phyloP scores from a whole-genome alignment of 2,113 vertebrate species.

The Polypterus senegalus region DNA sequence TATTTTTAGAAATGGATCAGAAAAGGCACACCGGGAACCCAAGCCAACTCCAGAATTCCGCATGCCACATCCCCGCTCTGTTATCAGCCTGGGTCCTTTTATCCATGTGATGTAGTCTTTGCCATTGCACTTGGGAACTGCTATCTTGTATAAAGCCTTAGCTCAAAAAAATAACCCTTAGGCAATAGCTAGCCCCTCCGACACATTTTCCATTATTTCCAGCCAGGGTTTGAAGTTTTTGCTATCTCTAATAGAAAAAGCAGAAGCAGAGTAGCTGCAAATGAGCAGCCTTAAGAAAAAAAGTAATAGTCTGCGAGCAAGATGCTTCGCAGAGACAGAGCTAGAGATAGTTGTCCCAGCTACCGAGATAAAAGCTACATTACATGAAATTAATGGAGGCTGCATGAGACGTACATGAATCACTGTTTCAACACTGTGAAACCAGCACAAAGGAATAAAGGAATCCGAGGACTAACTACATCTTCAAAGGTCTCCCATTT shows the following conservation, averaged over 20 bases:
- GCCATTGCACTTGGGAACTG: conserved; percentile 5
- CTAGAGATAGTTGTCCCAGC: conserved; percentile 70
- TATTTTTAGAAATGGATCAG: no score
- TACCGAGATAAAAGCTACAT: conserved; percentile 91
- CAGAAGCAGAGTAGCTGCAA: conserved; percentile 31
- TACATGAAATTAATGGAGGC: conserved; percentile 96
- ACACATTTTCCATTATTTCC: conserved; percentile 28
- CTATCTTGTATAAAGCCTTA: conserved; percentile 8
- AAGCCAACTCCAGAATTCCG: not conserved
- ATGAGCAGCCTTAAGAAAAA: conserved; percentile 28
- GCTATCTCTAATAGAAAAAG: conserved; percentile 28
- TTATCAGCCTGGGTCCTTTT: conserved; percentile 2
- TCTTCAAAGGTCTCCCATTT: conserved; percentile 87
- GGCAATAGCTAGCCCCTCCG: conserved; percentile 23
- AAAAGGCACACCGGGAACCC: no score
- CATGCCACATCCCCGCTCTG: not conserved
- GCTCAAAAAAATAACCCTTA: conserved; percentile 20
- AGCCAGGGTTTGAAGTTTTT: conserved; percentile 36
- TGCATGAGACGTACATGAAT: conserved; percentile 90
- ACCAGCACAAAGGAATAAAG: conserved; percentile 78
- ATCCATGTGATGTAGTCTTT: not conserved
- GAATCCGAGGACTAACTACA: conserved; percentile 78
- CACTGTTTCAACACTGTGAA: conserved; percentile 79
- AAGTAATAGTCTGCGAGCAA: conserved; percentile 26
- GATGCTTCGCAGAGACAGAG: conserved; percentile 45